phyloP scores from a whole-genome alignment of 2,888 invertebrate genomes.

The Andrena haemorrhoa region DNA sequence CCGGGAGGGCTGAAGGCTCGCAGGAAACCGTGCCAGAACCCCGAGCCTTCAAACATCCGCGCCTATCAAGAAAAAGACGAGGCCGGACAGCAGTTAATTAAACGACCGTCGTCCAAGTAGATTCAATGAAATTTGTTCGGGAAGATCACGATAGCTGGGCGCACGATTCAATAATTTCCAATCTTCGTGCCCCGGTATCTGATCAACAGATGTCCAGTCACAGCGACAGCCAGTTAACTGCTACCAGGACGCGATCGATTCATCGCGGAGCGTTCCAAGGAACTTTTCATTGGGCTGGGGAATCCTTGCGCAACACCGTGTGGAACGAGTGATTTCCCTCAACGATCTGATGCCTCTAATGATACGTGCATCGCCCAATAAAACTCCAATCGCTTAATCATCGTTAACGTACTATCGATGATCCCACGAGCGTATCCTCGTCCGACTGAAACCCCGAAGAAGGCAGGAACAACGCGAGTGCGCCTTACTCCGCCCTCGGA shows the following conservation, averaged over 20 bases:
- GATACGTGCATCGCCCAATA: slow-evolving; percentile 22
- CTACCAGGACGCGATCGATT: slow-evolving; percentile 2
- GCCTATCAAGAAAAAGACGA: background rate
- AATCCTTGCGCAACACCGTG: slow-evolving; percentile 42
- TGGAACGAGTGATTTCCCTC: slow-evolving; percentile 37
- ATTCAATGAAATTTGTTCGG: slow-evolving; percentile 11
- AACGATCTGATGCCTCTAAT: slow-evolving; percentile 23
- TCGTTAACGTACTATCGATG: slow-evolving; percentile 29
- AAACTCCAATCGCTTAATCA: slow-evolving; percentile 51
- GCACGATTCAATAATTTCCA: slow-evolving; percentile 9
- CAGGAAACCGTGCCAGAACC: background rate
- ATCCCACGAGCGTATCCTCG: slow-evolving; percentile 24
- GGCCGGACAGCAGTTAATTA: background rate
- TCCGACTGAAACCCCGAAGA: background rate
- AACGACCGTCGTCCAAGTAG: background rate
- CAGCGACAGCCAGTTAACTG: background rate
- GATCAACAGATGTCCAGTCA: background rate
- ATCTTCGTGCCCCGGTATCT: background rate
- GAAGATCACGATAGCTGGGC: background rate
- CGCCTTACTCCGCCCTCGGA: slow-evolving; percentile 4
- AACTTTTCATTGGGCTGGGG: slow-evolving; percentile 7
- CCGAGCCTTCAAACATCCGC: background rate
- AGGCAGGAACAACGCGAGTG: background rate
- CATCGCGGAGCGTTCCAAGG: background rate
- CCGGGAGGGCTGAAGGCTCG: background rate